Percentiles rank a stretch among this genome's conserved stretches.
These are phyloP conservation scores for Acrocephalus arundinaceus DNA, from an alignment of 2,113 vertebrate genomes.

Conservation along the genomic window DNA sequence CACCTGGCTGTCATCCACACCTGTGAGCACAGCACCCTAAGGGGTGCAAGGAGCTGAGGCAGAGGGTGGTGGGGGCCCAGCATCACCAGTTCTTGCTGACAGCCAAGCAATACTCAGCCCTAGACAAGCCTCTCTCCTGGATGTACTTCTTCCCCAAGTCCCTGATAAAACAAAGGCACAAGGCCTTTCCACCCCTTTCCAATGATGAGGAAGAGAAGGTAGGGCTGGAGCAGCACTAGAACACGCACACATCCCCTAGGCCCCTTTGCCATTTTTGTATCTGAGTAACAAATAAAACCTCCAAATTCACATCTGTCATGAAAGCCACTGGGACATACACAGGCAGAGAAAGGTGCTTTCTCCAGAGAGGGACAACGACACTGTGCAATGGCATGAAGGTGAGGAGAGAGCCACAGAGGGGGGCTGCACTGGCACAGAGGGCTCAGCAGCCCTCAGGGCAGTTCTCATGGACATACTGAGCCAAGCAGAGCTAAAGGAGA, in stretches of 20 bases:
- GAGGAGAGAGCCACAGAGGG: not conserved
- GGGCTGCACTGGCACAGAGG: not conserved
- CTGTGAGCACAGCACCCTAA: not conserved
- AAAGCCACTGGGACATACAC: not conserved
- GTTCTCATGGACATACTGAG: not conserved
- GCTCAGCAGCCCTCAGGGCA: not conserved
- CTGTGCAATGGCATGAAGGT: not conserved
- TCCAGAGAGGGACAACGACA: not conserved
- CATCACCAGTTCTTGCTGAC: not conserved
- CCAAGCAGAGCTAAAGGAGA: not conserved
- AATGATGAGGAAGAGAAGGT: not conserved
- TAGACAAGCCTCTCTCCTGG: not conserved
- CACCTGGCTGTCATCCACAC: not conserved
- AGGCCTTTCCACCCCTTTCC: not conserved
- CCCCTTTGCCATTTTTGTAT: not conserved
- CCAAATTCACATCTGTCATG: not conserved
- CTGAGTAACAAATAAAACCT: not conserved
- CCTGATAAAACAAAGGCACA: not conserved
- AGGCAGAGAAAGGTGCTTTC: not conserved
- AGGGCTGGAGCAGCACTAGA: not conserved
- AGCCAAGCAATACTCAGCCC: not conserved
- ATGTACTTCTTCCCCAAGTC: not conserved
- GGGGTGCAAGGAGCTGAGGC: not conserved
- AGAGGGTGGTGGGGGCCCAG: not conserved
- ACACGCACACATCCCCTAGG: not conserved